Percentiles rank a stretch among this genome's conserved stretches.
phyloP scores from a whole-genome alignment of 2,797 vertebrate genomes.

The Cryptoprocta ferox region DNA sequence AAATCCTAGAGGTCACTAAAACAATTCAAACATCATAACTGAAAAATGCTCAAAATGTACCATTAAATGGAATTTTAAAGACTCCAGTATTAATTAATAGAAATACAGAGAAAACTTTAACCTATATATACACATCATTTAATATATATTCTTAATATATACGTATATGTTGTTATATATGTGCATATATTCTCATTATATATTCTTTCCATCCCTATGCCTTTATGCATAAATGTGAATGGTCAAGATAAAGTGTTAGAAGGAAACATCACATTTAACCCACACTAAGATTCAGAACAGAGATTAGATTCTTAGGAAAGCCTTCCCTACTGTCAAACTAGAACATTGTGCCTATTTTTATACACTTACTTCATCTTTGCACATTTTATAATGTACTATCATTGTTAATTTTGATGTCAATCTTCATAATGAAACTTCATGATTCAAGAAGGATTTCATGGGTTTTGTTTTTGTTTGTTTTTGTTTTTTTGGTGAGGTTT shows the following conservation, averaged over 20 bases:
- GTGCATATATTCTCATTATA: background rate
- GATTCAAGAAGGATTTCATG: background rate
- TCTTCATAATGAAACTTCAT: background rate
- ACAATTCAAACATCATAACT: background rate
- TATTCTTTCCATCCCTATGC: background rate
- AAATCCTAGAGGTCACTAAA: background rate
- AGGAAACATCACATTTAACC: background rate
- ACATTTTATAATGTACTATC: background rate
- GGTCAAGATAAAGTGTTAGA: background rate
- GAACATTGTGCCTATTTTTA: background rate
- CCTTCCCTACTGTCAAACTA: background rate
- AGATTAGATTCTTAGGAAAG: background rate
- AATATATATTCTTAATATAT: background rate
- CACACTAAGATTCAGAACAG: background rate
- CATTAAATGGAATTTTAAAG: conserved; percentile 26
- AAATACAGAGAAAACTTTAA: background rate
- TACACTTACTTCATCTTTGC: background rate
- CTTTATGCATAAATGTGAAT: background rate
- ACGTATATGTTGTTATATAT: background rate
- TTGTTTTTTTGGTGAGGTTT: background rate
- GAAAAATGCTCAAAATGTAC: background rate
- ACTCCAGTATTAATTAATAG: background rate
- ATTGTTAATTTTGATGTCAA: background rate
- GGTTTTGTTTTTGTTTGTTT: background rate
- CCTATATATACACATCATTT: background rate